These are phyloP conservation scores for Anhinga rufa DNA, from an alignment of 2,113 vertebrate genomes.

Conservation along the genomic window DNA sequence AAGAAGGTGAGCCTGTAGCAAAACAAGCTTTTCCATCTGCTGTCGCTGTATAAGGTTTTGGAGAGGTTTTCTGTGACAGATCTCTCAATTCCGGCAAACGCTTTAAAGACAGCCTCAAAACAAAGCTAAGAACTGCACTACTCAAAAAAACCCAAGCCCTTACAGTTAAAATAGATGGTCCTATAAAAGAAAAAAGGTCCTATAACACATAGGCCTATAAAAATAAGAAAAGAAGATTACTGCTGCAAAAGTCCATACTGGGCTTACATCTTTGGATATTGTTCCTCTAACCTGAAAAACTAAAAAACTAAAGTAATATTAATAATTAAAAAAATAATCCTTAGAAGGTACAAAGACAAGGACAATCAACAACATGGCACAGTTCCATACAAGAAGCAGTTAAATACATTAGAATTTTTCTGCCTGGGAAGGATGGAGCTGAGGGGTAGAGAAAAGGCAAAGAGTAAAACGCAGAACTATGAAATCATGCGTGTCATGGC, in stretches of 20 bases:
- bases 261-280: not conserved
- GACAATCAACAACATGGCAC: not conserved
- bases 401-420: not conserved
- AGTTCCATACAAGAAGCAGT: not conserved
- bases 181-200: not conserved
- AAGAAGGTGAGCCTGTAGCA: rapidly evolving
- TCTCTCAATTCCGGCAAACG: not conserved
- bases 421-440: not conserved
- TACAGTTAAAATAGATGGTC: not conserved
- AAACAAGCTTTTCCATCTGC: not conserved
- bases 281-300: not conserved
- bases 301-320: not conserved
- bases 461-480: not conserved
- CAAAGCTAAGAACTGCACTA: not conserved
- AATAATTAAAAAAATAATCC: not conserved
- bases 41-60: not conserved
- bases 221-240: not conserved
- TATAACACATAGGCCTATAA: not conserved
- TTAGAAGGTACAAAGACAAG: not conserved
- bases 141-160: not conserved
- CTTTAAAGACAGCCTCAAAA: not conserved
- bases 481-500: not conserved
- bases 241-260: not conserved
- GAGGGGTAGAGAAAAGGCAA: not conserved
- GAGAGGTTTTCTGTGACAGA: not conserved